Percentiles rank a stretch among this genome's conserved stretches.
These are phyloP conservation scores for Venustaconcha ellipsiformis DNA, from an alignment of 1,140 invertebrate species.

Conservation along the genomic window DNA sequence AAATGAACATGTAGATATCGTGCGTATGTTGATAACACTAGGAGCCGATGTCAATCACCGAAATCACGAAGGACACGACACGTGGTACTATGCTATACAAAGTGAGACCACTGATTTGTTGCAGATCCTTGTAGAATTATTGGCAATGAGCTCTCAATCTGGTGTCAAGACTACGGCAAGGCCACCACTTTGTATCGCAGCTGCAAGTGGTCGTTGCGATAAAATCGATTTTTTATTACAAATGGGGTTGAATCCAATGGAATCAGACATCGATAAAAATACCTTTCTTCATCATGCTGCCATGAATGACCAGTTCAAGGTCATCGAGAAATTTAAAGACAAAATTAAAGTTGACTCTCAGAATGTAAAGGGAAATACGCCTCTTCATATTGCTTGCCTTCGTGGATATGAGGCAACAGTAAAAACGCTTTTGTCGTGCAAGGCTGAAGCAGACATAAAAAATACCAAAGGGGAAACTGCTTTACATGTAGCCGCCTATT, in stretches of 20 bases:
- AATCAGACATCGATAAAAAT: constrained; percentile 68
- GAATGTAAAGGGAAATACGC: constrained; percentile 59
- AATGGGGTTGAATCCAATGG: constrained; percentile 59
- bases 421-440: constrained; percentile 47
- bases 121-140: constrained; percentile 31
- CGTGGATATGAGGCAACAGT: constrained; percentile 56
- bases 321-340: constrained; percentile 69
- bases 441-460: constrained; percentile 54
- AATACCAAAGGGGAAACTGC: constrained; percentile 56
- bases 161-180: not conserved
- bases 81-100: constrained; percentile 55
- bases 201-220: constrained; percentile 37
- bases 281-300: constrained; percentile 74
- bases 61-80: constrained; percentile 55
- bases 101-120: constrained; percentile 41
- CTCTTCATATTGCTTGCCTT: constrained; percentile 66
- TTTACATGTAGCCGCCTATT: constrained; percentile 54
- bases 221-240: constrained; percentile 45
- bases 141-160: not conserved
- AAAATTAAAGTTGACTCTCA: constrained; percentile 35
- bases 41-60: constrained; percentile 48
- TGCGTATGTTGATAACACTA: constrained; percentile 39
- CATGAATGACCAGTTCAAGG: constrained; percentile 67
- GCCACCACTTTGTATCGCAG: constrained; percentile 52
- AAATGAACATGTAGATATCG: constrained; percentile 39